Conservation (phyloP, 2,797 vertebrate genomes). For the Gallinago nigripennis region DNA sequence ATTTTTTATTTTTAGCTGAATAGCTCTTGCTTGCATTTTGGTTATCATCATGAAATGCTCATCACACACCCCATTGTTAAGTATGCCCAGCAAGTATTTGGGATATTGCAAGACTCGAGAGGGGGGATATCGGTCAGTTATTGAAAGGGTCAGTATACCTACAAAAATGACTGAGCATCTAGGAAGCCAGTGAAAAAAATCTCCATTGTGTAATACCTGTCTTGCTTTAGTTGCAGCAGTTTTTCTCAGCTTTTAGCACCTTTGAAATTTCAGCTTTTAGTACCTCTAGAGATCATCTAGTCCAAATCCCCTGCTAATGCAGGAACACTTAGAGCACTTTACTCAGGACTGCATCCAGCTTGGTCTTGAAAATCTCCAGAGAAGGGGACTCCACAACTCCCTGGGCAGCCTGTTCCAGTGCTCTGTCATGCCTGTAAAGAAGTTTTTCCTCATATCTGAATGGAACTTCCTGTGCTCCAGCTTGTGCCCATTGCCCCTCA, state of each 20-base stretch:
- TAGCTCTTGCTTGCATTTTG: background rate
- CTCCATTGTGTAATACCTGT: background rate
- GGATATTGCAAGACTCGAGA: background rate
- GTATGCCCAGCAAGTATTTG: background rate
- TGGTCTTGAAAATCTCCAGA: too few relatives aligned
- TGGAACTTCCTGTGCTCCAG: too few relatives aligned
- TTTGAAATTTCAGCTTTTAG: background rate
- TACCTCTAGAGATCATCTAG: too few relatives aligned
- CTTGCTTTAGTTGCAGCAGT: background rate
- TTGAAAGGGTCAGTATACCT: background rate
- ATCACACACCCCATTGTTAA: fast-evolving
- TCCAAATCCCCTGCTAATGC: too few relatives aligned
- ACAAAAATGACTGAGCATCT: background rate
- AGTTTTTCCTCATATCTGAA: too few relatives aligned
- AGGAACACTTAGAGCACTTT: too few relatives aligned
- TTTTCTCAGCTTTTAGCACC: background rate
- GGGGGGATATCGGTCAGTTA: background rate
- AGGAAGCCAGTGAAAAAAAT: background rate
- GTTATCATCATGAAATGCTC: background rate
- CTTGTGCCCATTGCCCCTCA: too few relatives aligned
- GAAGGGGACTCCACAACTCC: too few relatives aligned
- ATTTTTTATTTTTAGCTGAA: background rate
- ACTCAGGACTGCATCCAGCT: too few relatives aligned
- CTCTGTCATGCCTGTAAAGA: too few relatives aligned
- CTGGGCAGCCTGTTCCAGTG: too few relatives aligned